Conservation (phyloP, 2,888 invertebrate genomes). For the Panopea generosa region DNA sequence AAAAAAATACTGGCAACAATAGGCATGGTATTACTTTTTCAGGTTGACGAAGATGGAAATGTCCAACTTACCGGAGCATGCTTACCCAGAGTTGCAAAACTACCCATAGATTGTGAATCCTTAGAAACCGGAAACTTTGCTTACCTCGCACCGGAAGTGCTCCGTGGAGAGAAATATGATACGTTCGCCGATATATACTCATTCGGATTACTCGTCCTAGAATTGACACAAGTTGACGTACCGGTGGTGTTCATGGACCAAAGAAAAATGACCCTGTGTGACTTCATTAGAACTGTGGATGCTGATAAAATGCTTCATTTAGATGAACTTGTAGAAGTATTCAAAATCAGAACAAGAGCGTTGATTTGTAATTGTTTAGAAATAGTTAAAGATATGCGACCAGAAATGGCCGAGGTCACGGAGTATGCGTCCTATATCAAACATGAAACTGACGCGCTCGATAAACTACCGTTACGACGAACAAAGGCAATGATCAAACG, state of each 20-base stretch:
- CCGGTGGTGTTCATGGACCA: slow-evolving; percentile 51
- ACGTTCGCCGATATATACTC: slow-evolving; percentile 77
- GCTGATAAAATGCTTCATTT: slow-evolving; percentile 68
- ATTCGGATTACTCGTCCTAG: slow-evolving; percentile 61
- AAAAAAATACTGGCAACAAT: no score
- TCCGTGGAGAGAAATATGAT: slow-evolving; percentile 74
- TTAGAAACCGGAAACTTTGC: slow-evolving; percentile 69
- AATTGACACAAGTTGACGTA: slow-evolving; percentile 40
- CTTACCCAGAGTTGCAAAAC: slow-evolving; percentile 71
- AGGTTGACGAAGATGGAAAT: slow-evolving; percentile 60
- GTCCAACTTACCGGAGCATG: slow-evolving; percentile 74
- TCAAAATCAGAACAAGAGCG: slow-evolving; percentile 43
- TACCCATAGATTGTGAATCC: slow-evolving; percentile 62
- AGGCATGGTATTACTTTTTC: no score
- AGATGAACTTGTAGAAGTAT: slow-evolving; percentile 29
- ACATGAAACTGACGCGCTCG: slow-evolving; percentile 43
- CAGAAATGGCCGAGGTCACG: slow-evolving; percentile 44
- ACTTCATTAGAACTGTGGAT: slow-evolving; percentile 65
- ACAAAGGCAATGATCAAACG: slow-evolving; percentile 32
- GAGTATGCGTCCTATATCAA: slow-evolving; percentile 44
- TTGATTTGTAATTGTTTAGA: slow-evolving; percentile 48
- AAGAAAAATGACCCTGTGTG: slow-evolving; percentile 60
- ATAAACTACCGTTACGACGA: slow-evolving; percentile 32
- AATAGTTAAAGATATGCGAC: slow-evolving; percentile 39
- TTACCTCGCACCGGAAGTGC: slow-evolving; percentile 79